Percentiles rank a stretch among this genome's conserved stretches.
Conservation (phyloP, 2,113 vertebrate genomes). For the Mormoops blainvillei region DNA sequence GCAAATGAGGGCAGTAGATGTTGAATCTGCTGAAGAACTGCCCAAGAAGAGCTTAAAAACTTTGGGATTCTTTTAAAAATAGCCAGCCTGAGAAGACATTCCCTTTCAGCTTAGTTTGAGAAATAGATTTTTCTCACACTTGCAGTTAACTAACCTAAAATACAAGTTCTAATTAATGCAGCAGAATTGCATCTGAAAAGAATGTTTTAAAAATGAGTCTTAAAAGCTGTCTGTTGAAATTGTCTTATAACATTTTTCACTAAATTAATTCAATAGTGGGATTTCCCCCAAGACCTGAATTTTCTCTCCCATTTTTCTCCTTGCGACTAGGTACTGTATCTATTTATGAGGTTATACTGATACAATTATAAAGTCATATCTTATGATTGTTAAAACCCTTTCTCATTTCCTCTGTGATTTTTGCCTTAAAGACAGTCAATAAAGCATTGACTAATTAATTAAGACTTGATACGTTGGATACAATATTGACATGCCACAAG, state of each 20-base stretch:
- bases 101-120: not conserved
- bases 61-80: not conserved
- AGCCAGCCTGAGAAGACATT: not conserved
- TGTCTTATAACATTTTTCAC: not conserved
- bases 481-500: not conserved
- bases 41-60: not conserved
- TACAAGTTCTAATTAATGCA: not conserved
- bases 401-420: not conserved
- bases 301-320: not conserved
- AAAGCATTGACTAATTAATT: not conserved
- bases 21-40: not conserved
- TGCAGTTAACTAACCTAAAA: not conserved
- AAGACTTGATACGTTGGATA: not conserved
- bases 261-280: not conserved
- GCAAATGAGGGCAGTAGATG: not conserved
- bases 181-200: not conserved
- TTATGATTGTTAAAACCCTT: not conserved
- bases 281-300: conserved; percentile 14
- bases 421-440: not conserved
- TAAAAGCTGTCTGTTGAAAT: not conserved
- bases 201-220: not conserved
- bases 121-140: not conserved
- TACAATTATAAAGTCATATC: not conserved
- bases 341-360: not conserved
- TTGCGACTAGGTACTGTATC: not conserved